Conservation (phyloP, 2,888 invertebrate genomes). For the Hedya salicella region DNA sequence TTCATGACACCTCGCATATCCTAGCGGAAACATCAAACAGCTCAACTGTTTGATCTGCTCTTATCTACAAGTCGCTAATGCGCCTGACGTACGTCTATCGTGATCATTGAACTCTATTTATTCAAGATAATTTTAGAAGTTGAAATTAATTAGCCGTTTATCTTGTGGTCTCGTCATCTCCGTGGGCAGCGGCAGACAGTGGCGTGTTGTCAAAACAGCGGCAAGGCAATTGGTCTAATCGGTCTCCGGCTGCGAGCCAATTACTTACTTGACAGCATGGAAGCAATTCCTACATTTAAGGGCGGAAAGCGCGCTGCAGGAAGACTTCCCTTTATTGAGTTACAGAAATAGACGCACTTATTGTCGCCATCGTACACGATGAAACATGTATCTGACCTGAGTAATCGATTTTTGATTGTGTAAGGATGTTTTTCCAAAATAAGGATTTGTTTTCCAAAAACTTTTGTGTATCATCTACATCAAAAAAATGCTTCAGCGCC, state of each 20-base stretch:
- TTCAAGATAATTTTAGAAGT: slow-evolving; percentile 14
- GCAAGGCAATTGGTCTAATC: slow-evolving; percentile 82
- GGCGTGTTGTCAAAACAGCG: slow-evolving; percentile 82
- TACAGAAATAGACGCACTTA: slow-evolving; percentile 59
- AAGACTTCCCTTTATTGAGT: slow-evolving; percentile 81
- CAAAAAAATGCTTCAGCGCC: no score
- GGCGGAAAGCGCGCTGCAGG: slow-evolving; percentile 80
- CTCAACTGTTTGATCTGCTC: slow-evolving; percentile 15
- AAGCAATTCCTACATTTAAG: slow-evolving; percentile 84
- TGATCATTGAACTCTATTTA: slow-evolving; percentile 21
- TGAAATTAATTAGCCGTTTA: slow-evolving; percentile 24
- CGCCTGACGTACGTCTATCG: slow-evolving; percentile 10
- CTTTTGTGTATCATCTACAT: no score
- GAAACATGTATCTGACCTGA: slow-evolving; percentile 29
- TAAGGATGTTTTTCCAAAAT: neutral
- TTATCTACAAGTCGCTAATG: slow-evolving; percentile 3
- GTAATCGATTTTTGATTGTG: neutral
- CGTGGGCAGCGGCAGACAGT: slow-evolving; percentile 47
- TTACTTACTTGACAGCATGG: slow-evolving; percentile 83
- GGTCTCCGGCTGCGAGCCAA: slow-evolving; percentile 80
- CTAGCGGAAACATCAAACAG: slow-evolving; percentile 16
- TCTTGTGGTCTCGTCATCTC: slow-evolving; percentile 20
- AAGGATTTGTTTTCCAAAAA: no score
- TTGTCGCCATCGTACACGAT: slow-evolving; percentile 44
- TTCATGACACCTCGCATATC: slow-evolving; percentile 22